phyloP scores from a whole-genome alignment of 2,888 invertebrate species.

The Gibbula magus region DNA sequence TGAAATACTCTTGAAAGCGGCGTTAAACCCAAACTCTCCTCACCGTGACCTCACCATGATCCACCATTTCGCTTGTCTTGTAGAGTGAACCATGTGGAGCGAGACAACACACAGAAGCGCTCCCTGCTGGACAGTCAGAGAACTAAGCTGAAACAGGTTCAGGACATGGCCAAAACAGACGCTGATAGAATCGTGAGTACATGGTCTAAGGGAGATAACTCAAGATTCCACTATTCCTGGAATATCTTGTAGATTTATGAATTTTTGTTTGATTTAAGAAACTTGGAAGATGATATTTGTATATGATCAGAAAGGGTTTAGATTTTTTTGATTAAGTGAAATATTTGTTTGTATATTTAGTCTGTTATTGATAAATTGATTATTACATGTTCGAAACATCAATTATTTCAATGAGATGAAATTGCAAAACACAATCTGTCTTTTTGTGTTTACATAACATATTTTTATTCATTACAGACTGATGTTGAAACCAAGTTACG shows the following conservation, averaged over 20 bases:
- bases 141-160: slow-evolving; percentile 64
- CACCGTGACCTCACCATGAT: no score
- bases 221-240: not conserved
- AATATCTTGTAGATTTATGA: not conserved
- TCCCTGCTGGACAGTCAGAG: slow-evolving; percentile 69
- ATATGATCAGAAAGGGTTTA: no score
- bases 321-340: no score
- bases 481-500: slow-evolving; percentile 68
- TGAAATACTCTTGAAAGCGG: no score
- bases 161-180: slow-evolving; percentile 67
- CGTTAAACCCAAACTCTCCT: no score
- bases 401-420: no score
- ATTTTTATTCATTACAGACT: slow-evolving; percentile 51
- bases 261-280: not conserved
- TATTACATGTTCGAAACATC: no score
- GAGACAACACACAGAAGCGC: slow-evolving; percentile 72
- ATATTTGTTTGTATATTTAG: no score
- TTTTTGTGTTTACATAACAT: no score
- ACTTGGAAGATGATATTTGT: not conserved
- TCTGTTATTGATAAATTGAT: no score
- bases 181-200: slow-evolving; percentile 64
- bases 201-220: not conserved
- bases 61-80: not conserved
- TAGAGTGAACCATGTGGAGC: slow-evolving; percentile 68
- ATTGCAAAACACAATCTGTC: no score